Evolutionary conservation across 2,797 vertebrate species (phyloP).

Genomic region (Selene dorsalis): DNA sequence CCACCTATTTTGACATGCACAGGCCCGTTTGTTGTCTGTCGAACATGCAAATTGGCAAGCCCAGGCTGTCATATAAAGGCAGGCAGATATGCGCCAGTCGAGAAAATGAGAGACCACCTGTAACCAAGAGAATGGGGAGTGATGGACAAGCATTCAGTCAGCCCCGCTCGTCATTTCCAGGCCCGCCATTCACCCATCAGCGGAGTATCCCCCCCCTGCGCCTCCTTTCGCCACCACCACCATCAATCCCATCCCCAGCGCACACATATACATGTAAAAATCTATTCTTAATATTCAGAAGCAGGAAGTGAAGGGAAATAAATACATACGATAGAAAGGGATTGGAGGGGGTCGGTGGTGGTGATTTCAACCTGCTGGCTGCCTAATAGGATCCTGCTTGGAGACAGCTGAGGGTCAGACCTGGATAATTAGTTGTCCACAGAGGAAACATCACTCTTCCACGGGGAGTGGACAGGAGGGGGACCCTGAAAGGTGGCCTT

Average conservation of each 20-base stretch:
- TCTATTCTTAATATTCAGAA: conserved; percentile 99
- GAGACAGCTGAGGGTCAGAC: conserved; percentile 97
- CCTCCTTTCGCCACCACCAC: conserved; percentile 64
- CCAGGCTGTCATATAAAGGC: conserved; percentile 97
- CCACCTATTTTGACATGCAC: conserved; percentile 99
- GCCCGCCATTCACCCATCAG: conserved; percentile 86
- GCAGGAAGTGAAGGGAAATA: conserved; percentile 89
- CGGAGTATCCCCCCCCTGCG: conserved; percentile 74
- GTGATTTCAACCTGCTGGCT: conserved; percentile 92
- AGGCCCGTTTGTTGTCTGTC: conserved; percentile 99
- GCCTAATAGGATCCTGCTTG: conserved; percentile 97
- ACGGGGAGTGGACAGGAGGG: conserved; percentile 74
- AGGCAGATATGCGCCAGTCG: conserved; percentile 91
- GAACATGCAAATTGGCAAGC: conserved; percentile 99
- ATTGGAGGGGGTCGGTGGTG: conserved; percentile 88
- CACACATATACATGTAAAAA: conserved; percentile 97
- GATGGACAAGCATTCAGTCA: conserved; percentile 99
- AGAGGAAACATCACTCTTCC: conserved; percentile 82
- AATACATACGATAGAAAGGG: conserved; percentile 79
- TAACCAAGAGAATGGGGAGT: conserved; percentile 96
- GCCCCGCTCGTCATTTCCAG: conserved; percentile 89
- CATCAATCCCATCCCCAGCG: conserved; percentile 77
- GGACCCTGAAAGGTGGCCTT: conserved; percentile 65
- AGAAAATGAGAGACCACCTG: conserved; percentile 99
- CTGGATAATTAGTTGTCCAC: conserved; percentile 95